Evolutionary conservation across 2,113 vertebrate species (phyloP), one percentile per base, ranked within the genome.

Genomic region (Sinocyclocheilus anshuiensis): DNA sequence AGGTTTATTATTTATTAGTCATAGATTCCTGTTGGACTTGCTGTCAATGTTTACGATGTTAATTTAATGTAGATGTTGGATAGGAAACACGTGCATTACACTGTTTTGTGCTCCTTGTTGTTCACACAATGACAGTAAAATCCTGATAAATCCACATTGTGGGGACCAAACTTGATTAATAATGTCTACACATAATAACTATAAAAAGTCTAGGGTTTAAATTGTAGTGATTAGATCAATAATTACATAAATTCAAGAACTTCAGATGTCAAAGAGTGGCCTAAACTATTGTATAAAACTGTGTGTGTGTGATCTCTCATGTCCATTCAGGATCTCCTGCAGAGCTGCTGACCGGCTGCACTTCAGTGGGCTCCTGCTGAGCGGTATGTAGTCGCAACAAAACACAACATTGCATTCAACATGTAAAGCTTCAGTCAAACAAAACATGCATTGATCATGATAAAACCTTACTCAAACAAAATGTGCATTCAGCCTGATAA

Each of bases 281-380:
- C 20, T n/a, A 13, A 42, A 74, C 10, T 74, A n/a, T 50, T 33
- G 9, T 71, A 10, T 36, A 71, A 36, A 69, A 71, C 3, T 48
- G 45, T 48, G 45, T 48, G 10, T 48, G 45, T 48, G 10, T 48
- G 45, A 50, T 50, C 8, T 48, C 20, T 61, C 1, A 36, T 81
- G 57, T 48, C 39, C n/a, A 48, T 83, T 55, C 81, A 83, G 65
- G 63, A n/a, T 50, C 18, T 55, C 24, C 67, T 50, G 77, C 77
- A 22, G 80, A 82, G 80, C 45, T 91, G 86, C 86, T 89, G 88
- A 89, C 82, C 3, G 15, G 10, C 4, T 61, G 36, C 18, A 36
- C 87, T 88, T 87, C 59, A 89, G 75, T 91, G 88, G 74, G 72
- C 86, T 79, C 90, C 24, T 77, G 77, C 75, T 93, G 80, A 91